Evolutionary conservation across 2,888 invertebrate species (phyloP).

Genomic region (Orgyia antiqua): DNA sequence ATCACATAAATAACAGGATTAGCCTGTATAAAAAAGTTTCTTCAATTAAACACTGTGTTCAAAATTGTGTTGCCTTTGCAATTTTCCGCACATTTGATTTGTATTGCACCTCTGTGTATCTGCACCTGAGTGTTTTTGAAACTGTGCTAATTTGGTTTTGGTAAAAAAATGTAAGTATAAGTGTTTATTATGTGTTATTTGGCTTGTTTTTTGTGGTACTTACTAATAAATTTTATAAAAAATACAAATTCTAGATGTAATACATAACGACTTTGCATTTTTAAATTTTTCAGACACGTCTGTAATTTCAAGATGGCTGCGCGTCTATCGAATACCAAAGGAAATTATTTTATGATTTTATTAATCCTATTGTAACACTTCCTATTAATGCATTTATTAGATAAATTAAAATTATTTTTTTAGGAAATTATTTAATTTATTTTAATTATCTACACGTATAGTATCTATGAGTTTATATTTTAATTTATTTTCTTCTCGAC

Average conservation of each 20-base stretch:
- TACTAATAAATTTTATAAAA: no score
- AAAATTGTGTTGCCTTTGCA: no score
- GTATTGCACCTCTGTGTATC: no score
- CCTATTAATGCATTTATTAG: constrained; percentile 10
- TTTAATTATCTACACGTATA: no score
- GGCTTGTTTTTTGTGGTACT: no score
- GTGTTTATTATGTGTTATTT: constrained; percentile 14
- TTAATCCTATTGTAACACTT: neutral
- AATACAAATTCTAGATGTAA: no score
- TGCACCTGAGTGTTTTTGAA: constrained; percentile 10
- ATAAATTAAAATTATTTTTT: constrained; percentile 22
- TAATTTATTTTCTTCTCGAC: neutral
- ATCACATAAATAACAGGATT: no score
- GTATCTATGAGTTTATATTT: neutral
- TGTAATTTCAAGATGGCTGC: constrained; percentile 11
- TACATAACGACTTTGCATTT: no score
- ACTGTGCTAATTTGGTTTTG: constrained; percentile 19
- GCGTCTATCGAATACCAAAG: constrained; percentile 27
- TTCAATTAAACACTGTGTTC: no score
- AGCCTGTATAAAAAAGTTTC: no score
- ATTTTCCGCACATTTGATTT: no score
- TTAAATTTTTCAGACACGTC: constrained; percentile 26
- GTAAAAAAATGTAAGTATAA: constrained; percentile 14
- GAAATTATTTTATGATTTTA: constrained; percentile 14
- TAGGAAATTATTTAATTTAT: no score